Percentiles rank a stretch among this genome's conserved stretches.
Conservation (phyloP, 2,888 invertebrate species). For the Ichneumoninae sp. region DNA sequence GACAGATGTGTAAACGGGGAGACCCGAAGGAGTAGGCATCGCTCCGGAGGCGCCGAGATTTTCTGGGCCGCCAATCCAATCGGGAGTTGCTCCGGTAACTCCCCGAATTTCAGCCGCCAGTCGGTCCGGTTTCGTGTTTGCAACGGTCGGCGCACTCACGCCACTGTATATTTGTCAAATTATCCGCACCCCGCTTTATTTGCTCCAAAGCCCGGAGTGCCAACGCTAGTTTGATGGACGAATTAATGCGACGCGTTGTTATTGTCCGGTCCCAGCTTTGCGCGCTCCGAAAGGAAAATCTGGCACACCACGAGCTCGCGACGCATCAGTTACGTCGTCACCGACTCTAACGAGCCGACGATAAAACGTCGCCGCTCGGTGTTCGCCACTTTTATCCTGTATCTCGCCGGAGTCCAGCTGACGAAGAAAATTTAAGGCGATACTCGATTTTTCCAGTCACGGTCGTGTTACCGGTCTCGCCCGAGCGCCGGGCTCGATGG, state of each 20-base stretch:
- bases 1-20: background rate
- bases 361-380: background rate
- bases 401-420: background rate
- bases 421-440: background rate
- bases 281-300: background rate
- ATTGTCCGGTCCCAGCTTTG: background rate
- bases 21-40: background rate
- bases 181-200: slow-evolving; percentile 30
- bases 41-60: slow-evolving; percentile 15
- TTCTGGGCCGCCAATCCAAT: slow-evolving; percentile 25
- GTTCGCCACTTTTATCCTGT: background rate
- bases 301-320: background rate
- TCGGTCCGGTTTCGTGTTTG: slow-evolving; percentile 16
- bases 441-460: slow-evolving; percentile 4
- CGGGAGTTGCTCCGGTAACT: slow-evolving; percentile 27
- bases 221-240: slow-evolving; percentile 32
- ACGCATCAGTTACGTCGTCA: background rate
- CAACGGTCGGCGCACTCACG: background rate
- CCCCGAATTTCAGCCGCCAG: background rate
- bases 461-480: background rate
- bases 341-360: background rate
- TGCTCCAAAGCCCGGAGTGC: slow-evolving; percentile 42
- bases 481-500: background rate
- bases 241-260: slow-evolving; percentile 23
- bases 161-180: slow-evolving; percentile 22